Evolutionary conservation across 2,113 vertebrate species (phyloP).

Genomic region (Cervus canadensis): DNA sequence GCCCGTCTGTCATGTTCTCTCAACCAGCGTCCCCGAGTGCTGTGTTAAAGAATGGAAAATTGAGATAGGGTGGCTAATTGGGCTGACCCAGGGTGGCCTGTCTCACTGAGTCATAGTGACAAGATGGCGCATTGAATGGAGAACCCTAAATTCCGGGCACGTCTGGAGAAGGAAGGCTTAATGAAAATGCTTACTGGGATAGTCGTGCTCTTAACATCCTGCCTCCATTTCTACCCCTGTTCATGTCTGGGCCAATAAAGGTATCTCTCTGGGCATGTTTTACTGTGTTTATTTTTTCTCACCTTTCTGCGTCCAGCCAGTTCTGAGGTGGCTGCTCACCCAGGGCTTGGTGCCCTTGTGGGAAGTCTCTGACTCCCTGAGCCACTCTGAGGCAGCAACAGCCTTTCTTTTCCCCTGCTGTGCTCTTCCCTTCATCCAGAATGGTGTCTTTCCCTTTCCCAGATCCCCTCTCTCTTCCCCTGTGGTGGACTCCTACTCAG

Average conservation of each 20-base stretch:
- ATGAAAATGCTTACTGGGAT: conserved; percentile 38
- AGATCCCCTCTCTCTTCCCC: background rate
- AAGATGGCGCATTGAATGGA: conserved; percentile 49
- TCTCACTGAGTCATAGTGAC: conserved; percentile 42
- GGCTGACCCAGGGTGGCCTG: conserved; percentile 44
- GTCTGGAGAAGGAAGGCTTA: conserved; percentile 21
- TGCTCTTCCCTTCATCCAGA: background rate
- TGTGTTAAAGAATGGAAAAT: conserved; percentile 32
- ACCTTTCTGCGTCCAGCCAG: conserved; percentile 21
- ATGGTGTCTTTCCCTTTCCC: background rate
- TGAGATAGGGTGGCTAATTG: conserved; percentile 36
- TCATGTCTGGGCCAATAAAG: background rate
- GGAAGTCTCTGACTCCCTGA: background rate
- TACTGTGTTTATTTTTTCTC: conserved; percentile 29
- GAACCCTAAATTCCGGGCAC: conserved; percentile 19
- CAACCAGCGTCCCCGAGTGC: background rate
- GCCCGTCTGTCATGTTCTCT: background rate
- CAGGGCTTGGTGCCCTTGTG: background rate
- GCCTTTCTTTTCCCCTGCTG: background rate
- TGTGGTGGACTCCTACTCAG: background rate
- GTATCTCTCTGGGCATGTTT: background rate
- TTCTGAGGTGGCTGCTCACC: background rate
- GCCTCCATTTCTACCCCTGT: background rate
- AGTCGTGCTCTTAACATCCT: background rate
- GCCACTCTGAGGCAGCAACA: background rate